Evolutionary conservation across 2,113 vertebrate species (phyloP).

Genomic region (Coturnix japonica): DNA sequence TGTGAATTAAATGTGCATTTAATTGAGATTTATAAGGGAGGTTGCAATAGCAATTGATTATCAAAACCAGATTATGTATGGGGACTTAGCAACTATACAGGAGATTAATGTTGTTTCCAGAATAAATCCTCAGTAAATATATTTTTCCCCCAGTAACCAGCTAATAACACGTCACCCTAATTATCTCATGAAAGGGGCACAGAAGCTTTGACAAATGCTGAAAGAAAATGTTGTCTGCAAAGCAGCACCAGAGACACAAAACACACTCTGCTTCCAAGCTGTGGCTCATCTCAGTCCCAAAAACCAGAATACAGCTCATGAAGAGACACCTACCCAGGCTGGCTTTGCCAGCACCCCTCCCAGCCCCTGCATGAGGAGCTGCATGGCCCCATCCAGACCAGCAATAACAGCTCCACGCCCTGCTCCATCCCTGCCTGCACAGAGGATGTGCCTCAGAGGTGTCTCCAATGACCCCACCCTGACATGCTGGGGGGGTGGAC

Average conservation of each 20-base stretch:
- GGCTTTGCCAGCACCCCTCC: background rate
- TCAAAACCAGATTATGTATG: slow-evolving; percentile 66
- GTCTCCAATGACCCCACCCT: background rate
- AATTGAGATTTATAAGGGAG: slow-evolving; percentile 44
- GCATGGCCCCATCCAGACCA: background rate
- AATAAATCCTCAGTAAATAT: slow-evolving; percentile 58
- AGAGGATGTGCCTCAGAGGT: background rate
- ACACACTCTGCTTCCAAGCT: background rate
- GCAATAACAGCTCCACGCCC: too few species aligned
- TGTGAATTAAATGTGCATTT: slow-evolving; percentile 53
- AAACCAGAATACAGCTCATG: background rate
- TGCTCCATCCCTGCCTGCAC: background rate
- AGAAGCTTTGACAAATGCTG: background rate
- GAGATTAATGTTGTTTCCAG: slow-evolving; percentile 61
- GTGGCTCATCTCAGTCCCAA: background rate
- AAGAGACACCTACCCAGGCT: background rate
- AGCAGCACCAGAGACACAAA: background rate
- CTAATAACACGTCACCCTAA: slow-evolving; percentile 51
- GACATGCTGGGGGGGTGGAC: background rate
- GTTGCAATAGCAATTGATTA: slow-evolving; percentile 62
- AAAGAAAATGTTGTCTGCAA: background rate
- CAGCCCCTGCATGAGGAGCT: background rate
- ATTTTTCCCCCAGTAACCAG: slow-evolving; percentile 48
- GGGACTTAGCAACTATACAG: slow-evolving; percentile 47
- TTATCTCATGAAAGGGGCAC: slow-evolving; percentile 46